These are phyloP conservation scores for Fragum sueziense DNA, from an alignment of 2,888 invertebrate species.

Conservation along the genomic window DNA sequence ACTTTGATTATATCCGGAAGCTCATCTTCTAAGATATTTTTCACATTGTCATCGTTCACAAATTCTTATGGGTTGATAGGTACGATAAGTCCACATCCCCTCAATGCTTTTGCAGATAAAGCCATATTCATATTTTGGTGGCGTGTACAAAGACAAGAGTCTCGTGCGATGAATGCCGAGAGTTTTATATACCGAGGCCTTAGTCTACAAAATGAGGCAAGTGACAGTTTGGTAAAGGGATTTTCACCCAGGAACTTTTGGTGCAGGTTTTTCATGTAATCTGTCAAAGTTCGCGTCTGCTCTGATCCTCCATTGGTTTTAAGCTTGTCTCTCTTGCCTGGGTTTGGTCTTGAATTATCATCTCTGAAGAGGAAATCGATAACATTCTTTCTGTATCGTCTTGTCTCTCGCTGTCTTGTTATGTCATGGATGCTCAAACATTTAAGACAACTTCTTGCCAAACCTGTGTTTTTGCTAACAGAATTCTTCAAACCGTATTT, in stretches of 20 bases:
- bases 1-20: conserved; percentile 6
- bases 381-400: conserved; percentile 12
- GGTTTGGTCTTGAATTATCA: conserved; percentile 34
- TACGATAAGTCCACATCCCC: conserved; percentile 12
- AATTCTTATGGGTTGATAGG: conserved; percentile 32
- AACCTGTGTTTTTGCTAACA: neutral
- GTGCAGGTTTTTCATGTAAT: conserved; percentile 40
- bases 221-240: conserved; percentile 25
- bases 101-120: conserved; percentile 15
- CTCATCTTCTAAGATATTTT: neutral
- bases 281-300: conserved; percentile 28
- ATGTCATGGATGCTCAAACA: neutral
- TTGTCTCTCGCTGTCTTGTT: conserved; percentile 25
- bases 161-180: conserved; percentile 24
- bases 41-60: conserved; percentile 6
- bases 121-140: conserved; percentile 41
- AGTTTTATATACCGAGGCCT: conserved; percentile 24
- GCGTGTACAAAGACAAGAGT: conserved; percentile 38
- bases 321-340: conserved; percentile 33
- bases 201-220: conserved; percentile 29
- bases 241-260: conserved; percentile 33
- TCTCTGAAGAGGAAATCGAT: conserved; percentile 33
- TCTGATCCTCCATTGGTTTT: conserved; percentile 18
- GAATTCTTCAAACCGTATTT: neutral
- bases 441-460: neutral